Conservation (phyloP, 2,797 vertebrate genomes). For the Novumbra hubbsi region DNA sequence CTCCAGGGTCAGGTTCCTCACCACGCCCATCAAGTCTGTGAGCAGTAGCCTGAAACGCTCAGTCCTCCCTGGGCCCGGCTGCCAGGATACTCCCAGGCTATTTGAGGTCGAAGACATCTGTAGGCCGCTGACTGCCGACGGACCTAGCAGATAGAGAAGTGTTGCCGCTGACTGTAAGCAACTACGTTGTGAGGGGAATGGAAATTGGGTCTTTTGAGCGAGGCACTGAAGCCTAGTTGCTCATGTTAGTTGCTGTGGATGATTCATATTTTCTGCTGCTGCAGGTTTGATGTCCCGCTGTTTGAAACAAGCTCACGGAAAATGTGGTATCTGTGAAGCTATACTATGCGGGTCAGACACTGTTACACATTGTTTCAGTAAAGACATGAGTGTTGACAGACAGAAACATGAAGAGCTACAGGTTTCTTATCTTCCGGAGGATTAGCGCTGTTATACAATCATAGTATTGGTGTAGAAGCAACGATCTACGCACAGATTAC, state of each 20-base stretch:
- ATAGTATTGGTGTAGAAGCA: too few species aligned
- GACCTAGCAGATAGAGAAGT: conserved; percentile 68
- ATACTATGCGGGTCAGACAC: background rate
- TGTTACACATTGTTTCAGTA: background rate
- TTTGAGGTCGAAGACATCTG: conserved; percentile 61
- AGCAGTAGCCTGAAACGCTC: conserved; percentile 80
- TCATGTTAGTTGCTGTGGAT: too few species aligned
- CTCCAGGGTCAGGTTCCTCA: conserved; percentile 67
- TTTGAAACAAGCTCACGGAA: too few species aligned
- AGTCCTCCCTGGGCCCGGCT: conserved; percentile 78
- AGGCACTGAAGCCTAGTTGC: too few species aligned
- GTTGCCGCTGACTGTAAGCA: conserved; percentile 7
- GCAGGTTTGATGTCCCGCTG: too few species aligned
- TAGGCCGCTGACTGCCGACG: conserved; percentile 78
- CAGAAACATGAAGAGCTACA: background rate
- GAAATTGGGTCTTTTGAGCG: too few species aligned
- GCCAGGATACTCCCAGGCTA: conserved; percentile 82
- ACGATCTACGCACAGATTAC: too few species aligned
- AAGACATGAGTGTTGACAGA: background rate
- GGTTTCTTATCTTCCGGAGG: background rate
- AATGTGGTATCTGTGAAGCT: too few species aligned
- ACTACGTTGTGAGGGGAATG: too few species aligned
- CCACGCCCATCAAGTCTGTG: conserved; percentile 42
- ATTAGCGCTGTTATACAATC: too few species aligned
- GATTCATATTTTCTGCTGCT: too few species aligned